phyloP scores from a whole-genome alignment of 2,888 invertebrate species.

The Alitta virens region DNA sequence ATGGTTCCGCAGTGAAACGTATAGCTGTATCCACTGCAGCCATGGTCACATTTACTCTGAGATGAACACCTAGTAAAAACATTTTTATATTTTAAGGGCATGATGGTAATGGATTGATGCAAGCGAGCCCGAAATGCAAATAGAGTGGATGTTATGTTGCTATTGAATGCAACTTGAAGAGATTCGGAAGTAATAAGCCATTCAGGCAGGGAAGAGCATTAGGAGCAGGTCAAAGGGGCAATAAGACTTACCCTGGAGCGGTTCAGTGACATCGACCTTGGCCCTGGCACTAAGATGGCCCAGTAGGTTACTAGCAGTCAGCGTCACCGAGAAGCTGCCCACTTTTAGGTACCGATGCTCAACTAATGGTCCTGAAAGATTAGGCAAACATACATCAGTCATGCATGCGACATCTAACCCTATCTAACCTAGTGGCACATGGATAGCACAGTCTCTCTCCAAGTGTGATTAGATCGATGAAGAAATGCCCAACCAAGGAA shows the following conservation, averaged over 20 bases:
- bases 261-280: slow-evolving; percentile 28
- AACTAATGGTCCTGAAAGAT: slow-evolving; percentile 14
- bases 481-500: slow-evolving; percentile 11
- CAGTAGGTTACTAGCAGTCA: slow-evolving; percentile 43
- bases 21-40: slow-evolving; percentile 23
- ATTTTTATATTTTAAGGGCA: background rate
- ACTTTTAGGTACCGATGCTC: slow-evolving; percentile 34
- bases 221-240: no score
- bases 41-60: slow-evolving; percentile 19
- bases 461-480: no score
- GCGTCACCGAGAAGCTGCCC: slow-evolving; percentile 34
- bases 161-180: no score
- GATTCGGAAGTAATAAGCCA: no score
- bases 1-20: slow-evolving; percentile 21
- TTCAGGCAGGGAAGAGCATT: no score
- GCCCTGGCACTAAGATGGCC: slow-evolving; percentile 24
- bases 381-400: no score
- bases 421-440: no score
- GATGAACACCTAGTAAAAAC: slow-evolving; percentile 30
- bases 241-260: background rate
- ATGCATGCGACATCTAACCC: no score
- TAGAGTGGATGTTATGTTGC: no score
- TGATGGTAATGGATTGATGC: no score
- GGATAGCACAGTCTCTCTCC: no score
- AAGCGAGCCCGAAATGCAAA: no score